phyloP scores from a whole-genome alignment of 2,888 invertebrate species.

The Calliphora vomitoria region DNA sequence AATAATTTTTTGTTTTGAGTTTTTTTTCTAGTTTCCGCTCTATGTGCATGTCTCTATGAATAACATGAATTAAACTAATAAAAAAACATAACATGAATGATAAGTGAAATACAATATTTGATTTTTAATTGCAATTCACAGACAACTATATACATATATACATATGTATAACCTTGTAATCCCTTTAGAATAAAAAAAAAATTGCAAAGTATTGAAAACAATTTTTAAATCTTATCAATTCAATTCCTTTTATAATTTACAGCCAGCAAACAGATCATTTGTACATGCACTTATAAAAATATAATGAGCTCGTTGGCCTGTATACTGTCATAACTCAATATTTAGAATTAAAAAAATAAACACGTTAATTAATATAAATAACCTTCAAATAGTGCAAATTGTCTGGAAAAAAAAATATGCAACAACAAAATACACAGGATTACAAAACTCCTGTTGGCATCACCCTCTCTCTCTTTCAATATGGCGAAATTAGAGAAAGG shows the following conservation, averaged over 20 bases:
- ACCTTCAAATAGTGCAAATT: too few species aligned
- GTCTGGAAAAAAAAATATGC: too few species aligned
- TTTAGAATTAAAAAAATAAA: too few species aligned
- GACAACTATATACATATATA: neutral
- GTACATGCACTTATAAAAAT: neutral
- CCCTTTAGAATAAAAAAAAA: slow-evolving; percentile 51
- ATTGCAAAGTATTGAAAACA: slow-evolving; percentile 17
- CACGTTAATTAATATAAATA: too few species aligned
- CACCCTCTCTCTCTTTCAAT: too few species aligned
- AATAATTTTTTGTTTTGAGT: too few species aligned
- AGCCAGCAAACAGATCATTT: neutral
- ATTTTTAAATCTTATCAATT: slow-evolving; percentile 27
- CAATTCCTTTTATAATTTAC: neutral
- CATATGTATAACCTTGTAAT: slow-evolving; percentile 31
- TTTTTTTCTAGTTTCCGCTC: too few species aligned
- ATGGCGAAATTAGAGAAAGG: too few species aligned
- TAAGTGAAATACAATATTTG: slow-evolving; percentile 26
- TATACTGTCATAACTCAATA: neutral
- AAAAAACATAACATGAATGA: slow-evolving; percentile 55
- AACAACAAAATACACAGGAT: too few species aligned
- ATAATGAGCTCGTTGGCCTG: neutral
- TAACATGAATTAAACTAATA: too few species aligned
- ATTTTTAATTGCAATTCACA: slow-evolving; percentile 34
- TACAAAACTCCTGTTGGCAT: too few species aligned
- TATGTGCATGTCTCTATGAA: too few species aligned